Base-by-base conservation (phyloP, 2,113 vertebrate species). In the Xyliphius kryptos region DNA sequence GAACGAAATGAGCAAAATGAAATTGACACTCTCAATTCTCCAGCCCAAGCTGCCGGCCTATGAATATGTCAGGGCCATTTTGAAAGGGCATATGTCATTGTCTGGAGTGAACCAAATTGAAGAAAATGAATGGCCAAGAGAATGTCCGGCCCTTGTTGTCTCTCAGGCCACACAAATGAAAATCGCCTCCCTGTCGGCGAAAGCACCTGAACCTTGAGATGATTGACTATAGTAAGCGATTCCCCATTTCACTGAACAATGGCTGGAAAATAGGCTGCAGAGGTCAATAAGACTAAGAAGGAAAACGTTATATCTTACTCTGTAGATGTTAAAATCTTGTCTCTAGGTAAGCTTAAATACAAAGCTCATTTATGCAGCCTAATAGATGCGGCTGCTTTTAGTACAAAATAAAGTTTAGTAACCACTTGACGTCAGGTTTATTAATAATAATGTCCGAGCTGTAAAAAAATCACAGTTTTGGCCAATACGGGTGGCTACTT, bases 1-100 rank as follows among this genome's bases (percentile, higher is more conserved):
- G 61, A 69, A 55, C 60, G 64, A 71, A 71, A 77, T 26, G 58
- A 32, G 64, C 64, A 58, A 64, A 68, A 63, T 69, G 71, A 75
- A 64, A 74, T 55, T 68, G 70, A 65, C 66, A 66, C 47, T 72
- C 65, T 73, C 61, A 20, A 61, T 60, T 70, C 48, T 54, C 66
- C 37, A 8, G 63, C 40, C 63, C 61, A 57, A 69, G 51, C 70
- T 44, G 47, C 21, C 19, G 57, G 57, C 57, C 69, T 64, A 70
- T 74, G 71, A 73, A 70, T 70, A 68, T 54, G 67, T 66, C 60
- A 71, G 56, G 53, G 65, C 61, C 58, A 65, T 83, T 83, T 74
- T 73, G 76, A 70, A 71, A 74, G 66, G 61, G 68, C 66, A 74
- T 74, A 74, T 68, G 68, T 74, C 69, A 74, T 65, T 64, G 73